A percentile compares a stretch with the other conserved stretches of the same genome.
Conservation (phyloP, 2,797 vertebrate species). For the Alcedo atthis region DNA sequence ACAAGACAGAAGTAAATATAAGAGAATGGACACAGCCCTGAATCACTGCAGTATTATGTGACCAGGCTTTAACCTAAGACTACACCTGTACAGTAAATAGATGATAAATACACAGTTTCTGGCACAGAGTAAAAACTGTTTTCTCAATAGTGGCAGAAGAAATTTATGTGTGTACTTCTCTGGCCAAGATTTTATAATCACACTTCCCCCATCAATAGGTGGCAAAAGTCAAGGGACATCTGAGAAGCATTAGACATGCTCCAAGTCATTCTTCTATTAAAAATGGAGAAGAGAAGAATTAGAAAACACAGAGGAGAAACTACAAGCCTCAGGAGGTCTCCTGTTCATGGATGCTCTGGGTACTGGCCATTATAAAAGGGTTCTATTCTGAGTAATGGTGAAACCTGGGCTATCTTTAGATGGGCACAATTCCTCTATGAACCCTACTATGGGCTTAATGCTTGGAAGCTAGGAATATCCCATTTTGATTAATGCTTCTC, state of each 20-base stretch:
- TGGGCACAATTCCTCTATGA: not conserved
- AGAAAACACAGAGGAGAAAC: not conserved
- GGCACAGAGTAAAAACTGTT: not conserved
- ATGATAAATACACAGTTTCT: conserved; percentile 1
- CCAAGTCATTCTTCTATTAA: not conserved
- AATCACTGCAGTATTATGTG: not conserved
- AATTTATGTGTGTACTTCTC: not conserved
- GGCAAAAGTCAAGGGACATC: not conserved
- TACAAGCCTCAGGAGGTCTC: not conserved
- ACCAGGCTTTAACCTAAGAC: not conserved
- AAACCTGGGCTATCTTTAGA: not conserved
- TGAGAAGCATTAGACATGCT: not conserved
- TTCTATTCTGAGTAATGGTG: not conserved
- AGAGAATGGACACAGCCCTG: not conserved
- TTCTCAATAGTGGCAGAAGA: not conserved
- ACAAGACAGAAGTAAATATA: not conserved
- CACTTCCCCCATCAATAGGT: not conserved
- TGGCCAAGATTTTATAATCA: not conserved
- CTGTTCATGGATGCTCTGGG: not conserved
- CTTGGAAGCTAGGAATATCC: not conserved
- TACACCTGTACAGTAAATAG: not conserved
- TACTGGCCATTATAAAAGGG: not conserved
- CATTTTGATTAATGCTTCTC: not conserved
- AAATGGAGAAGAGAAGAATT: not conserved
- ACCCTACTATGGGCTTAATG: not conserved